phyloP scores from a whole-genome alignment of 2,888 invertebrate genomes.

The Netelia melanura region DNA sequence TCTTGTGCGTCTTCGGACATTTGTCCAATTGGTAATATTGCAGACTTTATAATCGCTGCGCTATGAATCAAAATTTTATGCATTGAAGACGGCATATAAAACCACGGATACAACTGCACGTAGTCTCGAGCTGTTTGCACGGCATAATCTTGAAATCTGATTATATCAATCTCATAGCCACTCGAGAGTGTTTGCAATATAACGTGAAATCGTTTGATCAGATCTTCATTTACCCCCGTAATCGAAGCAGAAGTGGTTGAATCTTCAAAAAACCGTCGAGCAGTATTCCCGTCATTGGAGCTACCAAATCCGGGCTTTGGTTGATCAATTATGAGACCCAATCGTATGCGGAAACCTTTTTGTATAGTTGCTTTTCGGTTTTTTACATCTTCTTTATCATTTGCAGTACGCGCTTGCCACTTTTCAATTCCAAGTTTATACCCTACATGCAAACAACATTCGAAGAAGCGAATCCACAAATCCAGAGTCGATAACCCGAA shows the following conservation, averaged over 20 bases:
- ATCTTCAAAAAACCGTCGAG: constrained; percentile 43
- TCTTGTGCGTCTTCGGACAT: no score
- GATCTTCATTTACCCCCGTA: constrained; percentile 11
- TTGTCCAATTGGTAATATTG: no score
- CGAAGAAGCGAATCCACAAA: constrained; percentile 36
- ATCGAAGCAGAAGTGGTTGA: constrained; percentile 36
- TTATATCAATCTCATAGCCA: background rate
- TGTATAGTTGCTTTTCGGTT: constrained; percentile 5
- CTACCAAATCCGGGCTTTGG: no score
- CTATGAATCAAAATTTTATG: constrained; percentile 17
- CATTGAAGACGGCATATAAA: constrained; percentile 9
- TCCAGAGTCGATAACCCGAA: constrained; percentile 36
- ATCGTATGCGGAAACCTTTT: constrained; percentile 25
- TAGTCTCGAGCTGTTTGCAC: background rate
- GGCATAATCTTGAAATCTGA: background rate
- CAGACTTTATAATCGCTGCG: background rate
- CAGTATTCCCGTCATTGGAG: no score
- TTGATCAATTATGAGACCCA: constrained; percentile 40
- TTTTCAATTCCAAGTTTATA: constrained; percentile 33
- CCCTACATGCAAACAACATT: constrained; percentile 27
- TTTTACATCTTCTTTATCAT: background rate
- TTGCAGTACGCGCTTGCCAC: constrained; percentile 8
- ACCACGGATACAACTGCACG: constrained; percentile 8
- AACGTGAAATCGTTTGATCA: constrained; percentile 13
- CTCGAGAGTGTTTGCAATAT: constrained; percentile 12